Base-by-base conservation (phyloP, 2,797 vertebrate genomes). In the Meriones psammophilus region DNA sequence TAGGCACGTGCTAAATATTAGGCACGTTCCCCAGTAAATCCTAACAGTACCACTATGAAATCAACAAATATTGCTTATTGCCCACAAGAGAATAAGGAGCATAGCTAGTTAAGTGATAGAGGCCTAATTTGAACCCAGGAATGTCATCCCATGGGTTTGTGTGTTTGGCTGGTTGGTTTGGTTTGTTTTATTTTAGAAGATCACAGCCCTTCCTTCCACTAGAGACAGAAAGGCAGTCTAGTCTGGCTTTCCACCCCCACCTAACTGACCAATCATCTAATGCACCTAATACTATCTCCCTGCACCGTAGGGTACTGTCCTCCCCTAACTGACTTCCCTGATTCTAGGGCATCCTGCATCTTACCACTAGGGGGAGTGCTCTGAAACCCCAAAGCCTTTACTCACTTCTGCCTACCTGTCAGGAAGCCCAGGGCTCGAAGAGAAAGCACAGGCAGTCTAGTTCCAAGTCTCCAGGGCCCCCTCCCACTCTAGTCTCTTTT, bases 291-390 rank as follows among this genome's bases (percentile, higher is more conserved):
- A 36, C 54, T 56, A 50, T 26, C 66, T 85, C 84, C 54, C 74
- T 62, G 73, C 56, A 39, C 20, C 66, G 78, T 30, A 33, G 62
- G 62, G 46, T n/a, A 64, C 89, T 74, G 36, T 30, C 77, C 64
- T 12, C 22, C 60, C 46, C 42, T 88, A 46, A 80, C 26, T 28
- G 60, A 33, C 46, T 56, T 92, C 33, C 2, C 46, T 5, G 30
- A 87, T 50, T 91, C 68, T 30, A 58, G 33, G n/a, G 58, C 36
- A 26, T 62, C 5, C 76, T 42, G 26, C 28, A 39, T 56, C 50
- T 46, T 1, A 9, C 94, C 95, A 80, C 64, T 88, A 94, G 91
- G 56, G 81, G 83, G 88, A 83, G 64, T 76, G 64, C 88, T 94
- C 39, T 22, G 92, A 94, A 94, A 87, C 66, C 42, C 68, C 28